Base-by-base conservation (phyloP, 2,888 invertebrate genomes). In the Coleophora flavipennella region DNA sequence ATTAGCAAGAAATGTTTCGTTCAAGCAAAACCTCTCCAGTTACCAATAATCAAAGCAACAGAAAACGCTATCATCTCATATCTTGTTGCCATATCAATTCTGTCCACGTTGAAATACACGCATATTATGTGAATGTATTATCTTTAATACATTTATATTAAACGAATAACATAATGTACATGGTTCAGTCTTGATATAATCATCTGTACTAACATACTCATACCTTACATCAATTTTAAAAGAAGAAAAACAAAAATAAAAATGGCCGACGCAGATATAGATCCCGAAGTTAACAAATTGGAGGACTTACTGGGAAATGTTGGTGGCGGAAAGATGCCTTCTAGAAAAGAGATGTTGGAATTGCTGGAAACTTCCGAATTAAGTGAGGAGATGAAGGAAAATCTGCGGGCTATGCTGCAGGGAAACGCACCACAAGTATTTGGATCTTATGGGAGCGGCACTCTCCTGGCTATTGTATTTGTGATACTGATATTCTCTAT, bases 321-420 rank as follows among this genome's bases (percentile, higher is more conserved):
- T n/a, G 64, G 77, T 40, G 71, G 88, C 42, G 50, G 52, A 1
- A 46, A 64, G 14, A 46, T 61, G 26, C 89, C 90, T 0, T 80
- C 86, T 1, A 59, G 84, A 1, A 87, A 89, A 14, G 84, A 89
- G 31, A 57, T 91, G 1, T 55, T 90, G 44, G 83, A 86, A 33
- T 67, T 89, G 62, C 66, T 91, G 13, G 86, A 91, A 13, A 62
- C 77, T 0, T 79, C 89, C 53, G 88, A 86, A 2, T 57, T 92
- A 2, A 72, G 85, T 36, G 91, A 91, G 4, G 88, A 89, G 13
- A 87, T 90, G 38, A 89, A 86, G 46, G 87, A 87, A n/a, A 84
- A 75, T 38, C 53, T 92, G 13, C 83, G 76, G 40, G 74, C 74
- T 1, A 77, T 86, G 59, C 55, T 91, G 35, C 63, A 78, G 1